Percentiles rank a stretch among this genome's conserved stretches.
Conservation (phyloP, 1,140 invertebrate genomes). For the Drosophila erecta region DNA sequence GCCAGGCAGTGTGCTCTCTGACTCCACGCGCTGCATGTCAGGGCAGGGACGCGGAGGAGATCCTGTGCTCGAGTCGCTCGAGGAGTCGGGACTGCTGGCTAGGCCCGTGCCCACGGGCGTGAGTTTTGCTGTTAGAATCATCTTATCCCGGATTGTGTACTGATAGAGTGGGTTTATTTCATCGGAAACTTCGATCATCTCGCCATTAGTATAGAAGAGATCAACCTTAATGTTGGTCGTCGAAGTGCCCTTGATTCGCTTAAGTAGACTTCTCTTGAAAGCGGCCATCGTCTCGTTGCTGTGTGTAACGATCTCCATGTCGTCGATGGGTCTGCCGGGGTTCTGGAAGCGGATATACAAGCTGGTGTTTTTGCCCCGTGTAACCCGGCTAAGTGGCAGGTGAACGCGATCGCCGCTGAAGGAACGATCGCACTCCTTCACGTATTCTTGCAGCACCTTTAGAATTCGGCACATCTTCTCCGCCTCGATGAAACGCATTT, state of each 20-base stretch:
- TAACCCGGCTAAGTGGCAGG: conserved; percentile 87
- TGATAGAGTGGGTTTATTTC: conserved; percentile 95
- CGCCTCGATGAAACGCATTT: conserved; percentile 88
- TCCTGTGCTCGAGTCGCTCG: conserved; percentile 86
- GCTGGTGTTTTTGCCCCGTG: conserved; percentile 94
- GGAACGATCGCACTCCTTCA: conserved; percentile 97
- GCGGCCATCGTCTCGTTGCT: conserved; percentile 92
- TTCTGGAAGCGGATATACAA: conserved; percentile 95
- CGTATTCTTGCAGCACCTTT: conserved; percentile 97
- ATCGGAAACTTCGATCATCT: conserved; percentile 93
- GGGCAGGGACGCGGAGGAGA: conserved; percentile 93
- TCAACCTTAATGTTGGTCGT: conserved; percentile 93
- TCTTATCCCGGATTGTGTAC: conserved; percentile 95
- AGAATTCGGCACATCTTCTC: conserved; percentile 96
- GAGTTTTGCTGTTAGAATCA: conserved; percentile 95
- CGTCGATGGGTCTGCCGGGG: conserved; percentile 95
- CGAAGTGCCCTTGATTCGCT: conserved; percentile 89
- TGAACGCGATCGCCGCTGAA: conserved; percentile 96
- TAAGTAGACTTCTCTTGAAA: conserved; percentile 88
- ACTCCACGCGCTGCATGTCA: conserved; percentile 88
- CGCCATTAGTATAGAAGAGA: conserved; percentile 93
- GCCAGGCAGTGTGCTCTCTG: conserved; percentile 95
- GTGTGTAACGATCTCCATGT: conserved; percentile 96
- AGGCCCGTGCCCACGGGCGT: conserved; percentile 92
- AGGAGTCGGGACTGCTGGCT: conserved; percentile 91